A percentile compares a stretch with the other conserved stretches of the same genome.
Evolutionary conservation across 2,888 invertebrate genomes (phyloP).

Genomic region (Caenorhabditis wallacei): DNA sequence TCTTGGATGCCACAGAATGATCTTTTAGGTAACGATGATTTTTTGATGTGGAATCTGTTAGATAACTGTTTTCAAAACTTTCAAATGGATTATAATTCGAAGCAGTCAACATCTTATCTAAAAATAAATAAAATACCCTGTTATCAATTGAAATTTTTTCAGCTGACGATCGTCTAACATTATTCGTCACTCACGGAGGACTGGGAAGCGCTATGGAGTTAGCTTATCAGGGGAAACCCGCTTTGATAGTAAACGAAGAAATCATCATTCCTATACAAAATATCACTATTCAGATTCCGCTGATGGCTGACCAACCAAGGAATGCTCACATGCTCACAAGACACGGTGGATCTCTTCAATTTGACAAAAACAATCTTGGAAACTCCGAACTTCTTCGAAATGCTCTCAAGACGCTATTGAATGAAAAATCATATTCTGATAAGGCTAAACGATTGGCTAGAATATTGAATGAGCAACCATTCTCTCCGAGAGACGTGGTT

Average conservation of each 20-base stretch:
- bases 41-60: neutral
- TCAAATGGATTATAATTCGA: too few relatives aligned
- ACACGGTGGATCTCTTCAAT: slow-evolving; percentile 54
- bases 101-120: too few relatives aligned
- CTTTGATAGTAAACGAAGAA: slow-evolving; percentile 24
- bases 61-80: too few relatives aligned
- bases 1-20: slow-evolving; percentile 67
- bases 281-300: slow-evolving; percentile 28
- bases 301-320: slow-evolving; percentile 56
- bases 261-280: neutral
- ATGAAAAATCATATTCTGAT: slow-evolving; percentile 32
- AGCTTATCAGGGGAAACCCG: slow-evolving; percentile 55
- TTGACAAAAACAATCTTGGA: slow-evolving; percentile 44
- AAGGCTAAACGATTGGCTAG: slow-evolving; percentile 43
- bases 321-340: slow-evolving; percentile 66
- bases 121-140: neutral
- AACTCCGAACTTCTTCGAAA: slow-evolving; percentile 27
- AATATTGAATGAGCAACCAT: slow-evolving; percentile 50
- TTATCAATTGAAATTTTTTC: slow-evolving; percentile 27
- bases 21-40: slow-evolving; percentile 43
- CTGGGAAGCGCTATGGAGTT: slow-evolving; percentile 54
- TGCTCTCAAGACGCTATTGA: slow-evolving; percentile 46
- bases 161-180: slow-evolving; percentile 36
- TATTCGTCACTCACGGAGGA: slow-evolving; percentile 56
- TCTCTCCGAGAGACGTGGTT: slow-evolving; percentile 58